Base-by-base conservation (phyloP, 1,140 invertebrate species). In the Laupala kohalensis region DNA sequence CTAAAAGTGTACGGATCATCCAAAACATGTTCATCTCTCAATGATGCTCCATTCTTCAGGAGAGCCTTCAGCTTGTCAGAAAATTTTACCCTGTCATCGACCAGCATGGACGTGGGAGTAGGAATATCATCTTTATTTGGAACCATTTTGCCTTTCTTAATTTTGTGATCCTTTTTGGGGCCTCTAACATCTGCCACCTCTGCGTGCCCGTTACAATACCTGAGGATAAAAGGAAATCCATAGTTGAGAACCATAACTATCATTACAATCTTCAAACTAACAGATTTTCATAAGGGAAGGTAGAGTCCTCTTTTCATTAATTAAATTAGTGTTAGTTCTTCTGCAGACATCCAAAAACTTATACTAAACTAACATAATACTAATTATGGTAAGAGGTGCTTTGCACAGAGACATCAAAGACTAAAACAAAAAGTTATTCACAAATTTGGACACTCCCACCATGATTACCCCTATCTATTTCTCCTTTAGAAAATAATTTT, bases 1-100 rank as follows among this genome's bases (percentile, higher is more conserved):
- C 84, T 82, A 76, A 87, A 87, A 30, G 86, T 83, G 75, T 87
- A 87, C 1, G 86, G 86, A 80, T 87, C 86, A 23, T 79, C 78
- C 30, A 75, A 71, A 67, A 82, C 82, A 15, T 71, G 53, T 53
- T 68, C 72, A 26, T 73, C 67, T 37, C 69, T 37, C 6, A 24
- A 62, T 69, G 72, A 70, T 69, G 73, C 67, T 70, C 76, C 74
- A 66, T 78, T 80, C 76, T 83, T 83, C 66, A 84, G 76, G 69
- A 84, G 77, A 70, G 82, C 79, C 74, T 84, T 85, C 64, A 82
- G 76, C 67, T 81, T 79, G 74, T 84, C 83, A 66, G 80, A 78
- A 77, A 84, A 83, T 74, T 82, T 84, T 69, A 83, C 78, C 78
- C 85, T 82, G 81, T 81, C 84, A 81, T 85, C 83, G 79, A 80